Base-by-base conservation (phyloP, 2,888 invertebrate species). In the Ochropacha duplaris region DNA sequence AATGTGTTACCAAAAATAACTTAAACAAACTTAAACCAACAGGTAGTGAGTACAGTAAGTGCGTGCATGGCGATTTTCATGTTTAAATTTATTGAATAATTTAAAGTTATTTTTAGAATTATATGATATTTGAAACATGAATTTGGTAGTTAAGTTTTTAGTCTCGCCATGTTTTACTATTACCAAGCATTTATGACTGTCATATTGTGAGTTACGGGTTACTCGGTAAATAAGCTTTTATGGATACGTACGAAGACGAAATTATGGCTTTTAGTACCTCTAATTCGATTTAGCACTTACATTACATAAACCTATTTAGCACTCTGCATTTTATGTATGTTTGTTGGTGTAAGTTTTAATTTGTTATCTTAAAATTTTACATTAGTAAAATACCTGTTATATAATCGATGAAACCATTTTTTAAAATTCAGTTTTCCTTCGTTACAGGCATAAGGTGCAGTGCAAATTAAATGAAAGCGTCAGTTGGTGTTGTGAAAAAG, bases 361-460 rank as follows among this genome's bases (percentile, higher is more conserved):
- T 28, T 28, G 9, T 28, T 28, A 28, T 28, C 9, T n/a, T n/a
- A n/a, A n/a, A n/a, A n/a, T n/a, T n/a, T n/a, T n/a, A n/a, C n/a
- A 26, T 26, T 26, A 26, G 26, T 26, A 26, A 26, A 26, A 26
- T n/a, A n/a, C n/a, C n/a, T n/a, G n/a, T n/a, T n/a, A n/a, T n/a
- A n/a, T n/a, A n/a, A n/a, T n/a, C n/a, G n/a, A n/a, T n/a, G n/a
- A n/a, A n/a, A n/a, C n/a, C 2, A 24, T 22, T 22, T 2, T 24
- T 28, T 31, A 26, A 51, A 31, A 22, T 54, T 16, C 22, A 50
- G 31, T 31, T 55, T 57, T 57, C 44, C 44, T 57, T 83, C 82
- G 80, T 88, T 87, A 14, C 90, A 90, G 90, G 83, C 86, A 72
- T 72, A 62, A 68, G 83, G 86, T 86, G 86, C 58, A 73, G 83